Percentiles rank a stretch among this genome's conserved stretches.
Conservation (phyloP, 2,888 invertebrate species). For the Thymelicus acteon region DNA sequence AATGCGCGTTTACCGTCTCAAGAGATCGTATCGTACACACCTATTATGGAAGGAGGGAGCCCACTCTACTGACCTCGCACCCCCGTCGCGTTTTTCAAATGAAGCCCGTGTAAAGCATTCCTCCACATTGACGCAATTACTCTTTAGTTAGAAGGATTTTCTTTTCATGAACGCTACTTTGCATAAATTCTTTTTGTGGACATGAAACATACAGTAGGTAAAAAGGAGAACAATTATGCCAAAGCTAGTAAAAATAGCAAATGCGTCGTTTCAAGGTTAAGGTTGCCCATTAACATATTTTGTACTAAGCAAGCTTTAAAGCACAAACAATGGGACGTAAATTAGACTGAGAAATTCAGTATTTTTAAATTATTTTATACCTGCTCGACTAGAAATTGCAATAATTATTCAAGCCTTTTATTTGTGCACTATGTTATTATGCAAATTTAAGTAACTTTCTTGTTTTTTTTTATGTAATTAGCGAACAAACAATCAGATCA, state of each 20-base stretch:
- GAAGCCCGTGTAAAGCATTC: conserved; percentile 67
- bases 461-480: no score
- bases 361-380: not conserved
- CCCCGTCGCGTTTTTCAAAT: conserved; percentile 84
- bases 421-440: no score
- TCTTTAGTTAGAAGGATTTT: conserved; percentile 59
- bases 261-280: conserved; percentile 30
- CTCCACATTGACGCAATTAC: conserved; percentile 69
- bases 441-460: no score
- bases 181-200: conserved; percentile 39
- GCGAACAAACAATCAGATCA: no score
- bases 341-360: conserved; percentile 1
- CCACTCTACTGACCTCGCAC: conserved; percentile 82
- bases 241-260: conserved; percentile 31
- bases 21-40: conserved; percentile 77
- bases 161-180: conserved; percentile 44
- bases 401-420: no score
- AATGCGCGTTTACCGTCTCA: conserved; percentile 36
- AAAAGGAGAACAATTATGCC: conserved; percentile 28
- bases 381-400: not conserved
- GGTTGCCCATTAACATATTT: conserved; percentile 18
- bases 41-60: conserved; percentile 79
- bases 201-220: conserved; percentile 18
- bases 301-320: conserved; percentile 20
- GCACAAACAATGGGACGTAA: conserved; percentile 16